Conservation (phyloP, 2,113 vertebrate genomes). For the Channa maculata region DNA sequence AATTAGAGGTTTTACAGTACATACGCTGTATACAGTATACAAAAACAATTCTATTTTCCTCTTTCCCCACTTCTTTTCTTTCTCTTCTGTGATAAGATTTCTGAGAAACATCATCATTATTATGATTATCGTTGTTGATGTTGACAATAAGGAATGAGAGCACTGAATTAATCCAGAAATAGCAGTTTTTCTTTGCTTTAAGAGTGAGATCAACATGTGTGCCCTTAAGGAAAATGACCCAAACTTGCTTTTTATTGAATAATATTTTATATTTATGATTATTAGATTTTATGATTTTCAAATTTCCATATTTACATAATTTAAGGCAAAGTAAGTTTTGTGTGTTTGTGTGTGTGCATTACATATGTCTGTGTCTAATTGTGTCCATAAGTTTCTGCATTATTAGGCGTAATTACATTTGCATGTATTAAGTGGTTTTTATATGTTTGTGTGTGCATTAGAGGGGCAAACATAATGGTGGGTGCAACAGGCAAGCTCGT, state of each 20-base stretch:
- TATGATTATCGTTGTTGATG: too few relatives aligned
- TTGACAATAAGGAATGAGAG: not conserved
- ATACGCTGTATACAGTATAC: too few relatives aligned
- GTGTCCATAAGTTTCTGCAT: slow-evolving; percentile 25
- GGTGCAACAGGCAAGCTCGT: not conserved
- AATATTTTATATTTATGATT: not conserved
- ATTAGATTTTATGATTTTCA: not conserved
- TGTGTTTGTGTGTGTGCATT: not conserved
- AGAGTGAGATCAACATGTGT: slow-evolving; percentile 3
- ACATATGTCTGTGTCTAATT: not conserved
- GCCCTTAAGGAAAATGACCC: not conserved
- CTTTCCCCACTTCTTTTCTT: too few relatives aligned
- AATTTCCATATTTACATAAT: too few relatives aligned
- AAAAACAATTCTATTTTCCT: too few relatives aligned
- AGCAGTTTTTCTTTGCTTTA: not conserved
- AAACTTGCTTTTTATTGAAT: not conserved
- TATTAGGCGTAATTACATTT: slow-evolving; percentile 15
- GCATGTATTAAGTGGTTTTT: not conserved
- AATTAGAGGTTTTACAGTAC: too few relatives aligned
- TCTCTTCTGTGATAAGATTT: too few relatives aligned
- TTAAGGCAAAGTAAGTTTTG: too few relatives aligned
- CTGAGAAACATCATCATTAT: too few relatives aligned
- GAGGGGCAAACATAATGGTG: not conserved
- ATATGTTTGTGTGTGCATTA: not conserved
- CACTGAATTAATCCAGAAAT: not conserved